Base-by-base conservation (phyloP, 2,888 invertebrate genomes). In the Adelphocoris suturalis region DNA sequence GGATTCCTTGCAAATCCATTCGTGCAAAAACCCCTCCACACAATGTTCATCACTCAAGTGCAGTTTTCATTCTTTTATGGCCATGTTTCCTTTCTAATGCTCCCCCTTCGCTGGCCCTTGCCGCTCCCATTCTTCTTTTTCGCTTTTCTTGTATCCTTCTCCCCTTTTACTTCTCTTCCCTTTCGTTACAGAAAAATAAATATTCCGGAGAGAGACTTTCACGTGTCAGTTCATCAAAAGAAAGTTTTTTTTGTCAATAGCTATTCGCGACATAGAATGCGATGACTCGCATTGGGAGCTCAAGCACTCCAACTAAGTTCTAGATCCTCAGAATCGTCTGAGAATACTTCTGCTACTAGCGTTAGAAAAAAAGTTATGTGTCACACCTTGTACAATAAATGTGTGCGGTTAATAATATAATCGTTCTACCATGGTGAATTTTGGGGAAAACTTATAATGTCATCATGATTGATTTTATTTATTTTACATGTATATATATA, bases 31-130 rank as follows among this genome's bases (percentile, higher is more conserved):
- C 86, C 86, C 86, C 78, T 86, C 86, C 86, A 48, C 88, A 88
- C 86, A 88, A 88, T 88, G 88, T 88, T 88, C 88, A 88, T 88
- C 88, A 80, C 88, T 88, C 88, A 88, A 88, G 88, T 88, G 88
- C 88, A 88, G 88, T 88, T 88, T 86, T 88, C 88, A 88, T 88
- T 88, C 88, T 78, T 88, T 88, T 88, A 88, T 80, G 88, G 88
- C 61, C 57, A 46, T 61, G 82, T 82, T 27, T 87, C 80, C 78
- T 86, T 86, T 47, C 86, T 16, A 78, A 46, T 78, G 16, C 47
- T 84, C 75, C 68, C 52, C 57, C 28, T 57, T 75, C 46, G 14
- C 19, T 52, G 13, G 14, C 37, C 57, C 61, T 61, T 55, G 80
- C 46, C 80, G 80, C 37, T 82, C 23, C 82, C 16, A 11, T 61